phyloP scores from a whole-genome alignment of 2,113 vertebrate genomes.

The Aptenodytes patagonicus region DNA sequence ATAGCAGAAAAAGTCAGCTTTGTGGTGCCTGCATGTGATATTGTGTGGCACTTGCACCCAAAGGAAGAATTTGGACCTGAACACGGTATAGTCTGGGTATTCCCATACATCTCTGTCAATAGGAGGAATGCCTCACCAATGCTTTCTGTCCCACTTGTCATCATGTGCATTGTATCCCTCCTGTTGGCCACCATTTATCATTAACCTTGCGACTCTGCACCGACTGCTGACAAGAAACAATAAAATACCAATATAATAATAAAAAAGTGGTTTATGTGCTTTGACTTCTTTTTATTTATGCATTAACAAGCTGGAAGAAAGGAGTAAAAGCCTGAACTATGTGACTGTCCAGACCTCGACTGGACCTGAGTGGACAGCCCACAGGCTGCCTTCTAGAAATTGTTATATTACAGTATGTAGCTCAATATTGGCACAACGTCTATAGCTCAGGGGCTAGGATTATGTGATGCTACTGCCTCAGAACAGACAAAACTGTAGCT shows the following conservation, averaged over 20 bases:
- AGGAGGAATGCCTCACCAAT: not conserved
- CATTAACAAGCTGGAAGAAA: not conserved
- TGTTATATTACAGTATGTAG: not conserved
- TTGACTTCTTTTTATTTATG: not conserved
- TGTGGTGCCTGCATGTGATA: not conserved
- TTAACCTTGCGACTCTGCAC: not conserved
- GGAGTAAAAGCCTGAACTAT: not conserved
- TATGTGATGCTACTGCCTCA: not conserved
- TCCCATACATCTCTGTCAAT: not conserved
- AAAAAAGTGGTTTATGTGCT: not conserved
- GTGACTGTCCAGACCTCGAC: not conserved
- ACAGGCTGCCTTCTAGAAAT: not conserved
- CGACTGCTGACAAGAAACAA: fast-evolving
- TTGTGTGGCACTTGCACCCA: not conserved
- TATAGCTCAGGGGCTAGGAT: not conserved
- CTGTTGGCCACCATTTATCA: not conserved
- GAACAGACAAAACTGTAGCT: not conserved
- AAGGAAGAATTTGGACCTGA: not conserved
- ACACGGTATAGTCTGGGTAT: not conserved
- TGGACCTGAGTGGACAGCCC: not conserved
- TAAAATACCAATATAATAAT: not conserved
- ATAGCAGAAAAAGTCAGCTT: not conserved
- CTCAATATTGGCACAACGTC: not conserved
- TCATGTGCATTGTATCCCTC: not conserved
- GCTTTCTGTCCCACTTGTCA: not conserved